Evolutionary conservation across 2,797 vertebrate genomes (phyloP), one percentile per base, ranked within the genome.

Genomic region (Allobates femoralis): DNA sequence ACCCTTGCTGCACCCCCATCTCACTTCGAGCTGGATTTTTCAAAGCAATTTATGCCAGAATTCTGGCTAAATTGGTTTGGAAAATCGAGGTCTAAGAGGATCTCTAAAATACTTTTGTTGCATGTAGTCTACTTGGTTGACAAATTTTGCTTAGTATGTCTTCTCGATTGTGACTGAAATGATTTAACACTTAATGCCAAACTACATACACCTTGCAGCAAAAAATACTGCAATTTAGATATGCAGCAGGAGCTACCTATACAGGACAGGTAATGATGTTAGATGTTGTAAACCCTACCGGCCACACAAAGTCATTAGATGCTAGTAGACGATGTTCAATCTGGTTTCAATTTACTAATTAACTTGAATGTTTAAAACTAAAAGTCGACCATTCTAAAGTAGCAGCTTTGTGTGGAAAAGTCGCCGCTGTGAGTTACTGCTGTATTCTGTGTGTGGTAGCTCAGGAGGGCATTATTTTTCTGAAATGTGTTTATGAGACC

Each of bases 401-500:
- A 74, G 7, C 67, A 58, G 51, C 81, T 55, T 60, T 14, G 37
- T 74, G 60, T 32, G 41, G 74, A 76, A 79, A 23, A 32, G 30
- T 60, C 53, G 67, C 69, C 28, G 46, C 69, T 75, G 79, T 81
- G 79, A 81, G 74, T 86, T 86, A 86, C 78, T 81, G 64, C 30
- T 64, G 56, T 58, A 64, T 56, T 87, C 55, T 84, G 75, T 87
- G 86, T 84, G 86, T 87, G 86, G 86, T 73, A 87, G 55, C 66
- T 80, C 66, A 23, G 79, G 76, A 66, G 86, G 76, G 77, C 53
- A 84, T 80, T 87, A 84, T 87, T 80, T 69, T 87, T 74, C 32
- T 80, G 81, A 74, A 84, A 87, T 84, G 86, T 84, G 86, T 87
- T 87, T 84, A 87, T 87, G 86, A 51, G 86, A 74, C 86, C 50